A percentile compares a stretch with the other conserved stretches of the same genome.
These are phyloP conservation scores for Eristalinus aeneus DNA, from an alignment of 2,888 invertebrate genomes.

Conservation along the genomic window DNA sequence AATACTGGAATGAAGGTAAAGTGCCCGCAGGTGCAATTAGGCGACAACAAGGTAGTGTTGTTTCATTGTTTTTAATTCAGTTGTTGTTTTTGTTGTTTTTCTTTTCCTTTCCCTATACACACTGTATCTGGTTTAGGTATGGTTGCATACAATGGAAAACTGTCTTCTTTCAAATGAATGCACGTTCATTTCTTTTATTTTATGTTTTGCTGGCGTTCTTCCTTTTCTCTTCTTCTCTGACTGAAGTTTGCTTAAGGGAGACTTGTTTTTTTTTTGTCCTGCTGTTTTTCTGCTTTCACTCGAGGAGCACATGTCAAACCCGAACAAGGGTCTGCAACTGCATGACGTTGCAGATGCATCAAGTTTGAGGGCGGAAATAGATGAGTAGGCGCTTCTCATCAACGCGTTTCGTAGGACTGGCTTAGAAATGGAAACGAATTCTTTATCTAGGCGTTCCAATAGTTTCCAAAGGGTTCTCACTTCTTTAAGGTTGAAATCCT, in stretches of 20 bases:
- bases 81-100: constrained; percentile 13
- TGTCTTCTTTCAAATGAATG: neutral
- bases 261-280: neutral
- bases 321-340: too few species aligned
- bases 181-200: neutral
- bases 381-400: too few species aligned
- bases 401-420: too few species aligned
- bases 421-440: too few species aligned
- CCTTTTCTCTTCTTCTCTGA: neutral
- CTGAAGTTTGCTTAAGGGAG: neutral
- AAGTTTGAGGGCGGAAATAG: too few species aligned
- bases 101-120: neutral
- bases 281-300: neutral
- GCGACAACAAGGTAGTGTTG: constrained; percentile 40
- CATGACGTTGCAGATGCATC: too few species aligned
- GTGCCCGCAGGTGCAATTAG: constrained; percentile 61
- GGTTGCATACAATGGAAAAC: neutral
- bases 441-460: too few species aligned
- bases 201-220: too few species aligned
- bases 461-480: too few species aligned
- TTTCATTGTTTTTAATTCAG: constrained; percentile 36
- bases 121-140: neutral
- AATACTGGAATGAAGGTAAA: constrained; percentile 55
- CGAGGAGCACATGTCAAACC: neutral
- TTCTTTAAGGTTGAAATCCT: too few species aligned